Evolutionary conservation across 2,113 vertebrate genomes (phyloP).

Genomic region (Heteronetta atricapilla): DNA sequence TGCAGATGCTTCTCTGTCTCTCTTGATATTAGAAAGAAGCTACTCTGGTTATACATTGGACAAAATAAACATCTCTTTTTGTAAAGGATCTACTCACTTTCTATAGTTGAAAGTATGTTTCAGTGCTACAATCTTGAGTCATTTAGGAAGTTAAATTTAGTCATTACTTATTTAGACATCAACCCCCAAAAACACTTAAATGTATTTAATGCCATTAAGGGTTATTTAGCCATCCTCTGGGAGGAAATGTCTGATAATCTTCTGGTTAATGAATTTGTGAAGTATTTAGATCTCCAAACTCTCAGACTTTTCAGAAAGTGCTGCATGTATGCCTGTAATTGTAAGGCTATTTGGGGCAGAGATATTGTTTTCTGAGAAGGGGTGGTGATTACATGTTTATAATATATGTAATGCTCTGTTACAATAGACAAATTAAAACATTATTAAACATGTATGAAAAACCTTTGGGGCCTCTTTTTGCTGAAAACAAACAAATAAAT

Average conservation of each 20-base stretch:
- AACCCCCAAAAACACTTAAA: not conserved
- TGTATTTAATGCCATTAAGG: not conserved
- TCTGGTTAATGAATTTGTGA: not conserved
- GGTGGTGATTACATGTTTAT: rapidly evolving
- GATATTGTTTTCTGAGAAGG: not conserved
- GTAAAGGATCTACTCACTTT: not conserved
- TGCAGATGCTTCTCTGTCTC: not conserved
- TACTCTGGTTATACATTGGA: not conserved
- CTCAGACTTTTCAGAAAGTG: not conserved
- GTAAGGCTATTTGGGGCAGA: not conserved
- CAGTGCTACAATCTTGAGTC: not conserved
- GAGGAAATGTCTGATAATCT: not conserved
- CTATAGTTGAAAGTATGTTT: not conserved
- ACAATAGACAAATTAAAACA: not conserved
- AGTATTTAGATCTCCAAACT: not conserved
- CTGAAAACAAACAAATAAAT: not conserved
- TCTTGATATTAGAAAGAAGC: not conserved
- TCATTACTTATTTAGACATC: not conserved
- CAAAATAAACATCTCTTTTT: rapidly evolving
- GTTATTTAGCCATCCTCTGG: not conserved
- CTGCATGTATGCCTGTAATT: not conserved
- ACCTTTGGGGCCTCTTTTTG: rapidly evolving
- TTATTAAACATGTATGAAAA: not conserved
- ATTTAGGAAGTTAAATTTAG: not conserved
- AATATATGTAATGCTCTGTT: not conserved